Evolutionary conservation across 2,797 vertebrate genomes (phyloP), one percentile per base, ranked within the genome.

Genomic region (Manis javanica): DNA sequence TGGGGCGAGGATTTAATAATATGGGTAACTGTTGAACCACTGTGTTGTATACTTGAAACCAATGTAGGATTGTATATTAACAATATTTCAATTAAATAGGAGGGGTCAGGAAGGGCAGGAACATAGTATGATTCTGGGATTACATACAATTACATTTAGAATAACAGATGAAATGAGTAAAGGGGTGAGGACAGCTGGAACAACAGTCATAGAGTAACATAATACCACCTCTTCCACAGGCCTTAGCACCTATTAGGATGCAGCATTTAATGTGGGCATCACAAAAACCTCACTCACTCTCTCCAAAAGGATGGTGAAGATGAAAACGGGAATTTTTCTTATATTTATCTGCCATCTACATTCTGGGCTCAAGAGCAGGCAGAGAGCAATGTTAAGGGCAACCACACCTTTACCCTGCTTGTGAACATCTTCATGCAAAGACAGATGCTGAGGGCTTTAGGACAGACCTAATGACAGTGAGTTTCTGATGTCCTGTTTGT

Each of bases 351-450:
- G 49, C 3, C 23, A 96, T 92, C 92, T 94, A 29, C 66, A 95
- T 94, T 94, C 87, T 53, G 71, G 39, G 77, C 63, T 95, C 23
- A 29, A 97, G 97, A 95, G 90, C 0, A 96, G 91, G 94, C 57
- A 95, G 85, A 90, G 92, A 97, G 72, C 63, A 74, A 90, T 46
- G 87, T 96, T 90, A 95, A 39, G 11, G 79, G 83, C 46, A 90
- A 74, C 14, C 63, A 94, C 57, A 97, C 64, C 94, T 97, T 96
- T 46, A 96, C 55, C 95, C 95, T 95, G 66, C 37, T 81, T 89
- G 37, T 93, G 87, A 98, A 97, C 77, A 72, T 66, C 88, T 97
- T 97, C 95, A 95, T 5, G 90, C 86, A 91, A 93, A 96, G 97
- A 97, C n/a, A 55, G 29, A 3, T 90, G 68, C 71, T 93, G 93